Evolutionary conservation across 2,113 vertebrate genomes (phyloP), one percentile per base, ranked within the genome.

Genomic region (Megatriorchis doriae): DNA sequence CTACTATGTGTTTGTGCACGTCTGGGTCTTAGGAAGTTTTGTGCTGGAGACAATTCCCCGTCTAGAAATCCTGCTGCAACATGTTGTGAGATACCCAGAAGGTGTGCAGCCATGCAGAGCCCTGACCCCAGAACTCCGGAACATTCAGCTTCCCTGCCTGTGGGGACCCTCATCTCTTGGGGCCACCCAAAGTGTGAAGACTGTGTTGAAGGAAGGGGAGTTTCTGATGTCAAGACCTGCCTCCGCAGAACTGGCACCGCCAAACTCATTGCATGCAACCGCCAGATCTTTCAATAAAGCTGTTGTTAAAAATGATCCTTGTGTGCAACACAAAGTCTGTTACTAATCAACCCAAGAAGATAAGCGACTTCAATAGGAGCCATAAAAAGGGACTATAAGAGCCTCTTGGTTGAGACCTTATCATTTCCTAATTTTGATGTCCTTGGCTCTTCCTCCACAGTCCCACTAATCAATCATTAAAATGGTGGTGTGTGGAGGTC

Each of bases 381-480:
- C 27, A 25, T 66, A 58, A 68, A 93, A 71, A 68, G 10, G 47
- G 13, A 70, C 36, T 43, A 1, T 29, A 73, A 47, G 36, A 52
- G 62, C 3, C 1, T 94, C 47, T 31, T 58, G 34, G 65, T 42
- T 26, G 13, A 81, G 55, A 90, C 29, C 12, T 77, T 87, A 67
- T 94, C 1, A 52, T 34, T 82, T 58, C 34, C 20, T 71, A 90
- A 80, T 94, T 89, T 93, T 92, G 7, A 43, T 83, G 84, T 65
- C 84, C 55, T 95, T 93, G 77, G 29, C 3, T 80, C 62, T 96
- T 87, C n/a, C 23, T 87, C n/a, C 26, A 34, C 25, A 29, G 32
- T 91, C 11, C 25, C 38, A 87, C 40, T 66, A 93, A 96, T 94
- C 73, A 96, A 63, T 94, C 66, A 92, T 78, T 92, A 63, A 94